phyloP scores from a whole-genome alignment of 2,797 vertebrate genomes.

The Helarctos malayanus region DNA sequence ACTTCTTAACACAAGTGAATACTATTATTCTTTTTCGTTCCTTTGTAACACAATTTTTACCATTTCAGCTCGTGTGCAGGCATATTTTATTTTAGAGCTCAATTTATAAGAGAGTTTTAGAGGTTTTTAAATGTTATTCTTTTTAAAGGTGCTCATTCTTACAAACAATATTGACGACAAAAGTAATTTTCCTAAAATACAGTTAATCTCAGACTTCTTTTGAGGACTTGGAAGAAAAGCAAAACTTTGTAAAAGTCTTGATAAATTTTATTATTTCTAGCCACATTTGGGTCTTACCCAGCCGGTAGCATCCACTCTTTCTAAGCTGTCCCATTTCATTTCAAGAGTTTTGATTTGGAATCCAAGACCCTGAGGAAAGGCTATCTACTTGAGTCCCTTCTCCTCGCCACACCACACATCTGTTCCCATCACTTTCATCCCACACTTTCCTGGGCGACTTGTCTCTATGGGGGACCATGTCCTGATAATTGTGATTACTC shows the following conservation, averaged over 20 bases:
- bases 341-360: slow-evolving; percentile 33
- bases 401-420: background rate
- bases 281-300: background rate
- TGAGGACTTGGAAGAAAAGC: background rate
- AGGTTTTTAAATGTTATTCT: background rate
- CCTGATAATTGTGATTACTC: background rate
- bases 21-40: slow-evolving; percentile 28
- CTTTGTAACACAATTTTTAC: slow-evolving; percentile 15
- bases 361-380: slow-evolving; percentile 1
- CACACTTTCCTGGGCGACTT: background rate
- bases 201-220: slow-evolving; percentile 48
- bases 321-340: background rate
- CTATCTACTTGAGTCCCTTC: background rate
- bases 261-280: slow-evolving; percentile 67
- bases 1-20: slow-evolving; percentile 47
- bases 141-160: background rate
- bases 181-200: slow-evolving; percentile 63
- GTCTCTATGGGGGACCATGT: background rate
- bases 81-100: slow-evolving; percentile 60
- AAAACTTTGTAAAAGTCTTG: slow-evolving; percentile 31
- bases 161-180: slow-evolving; percentile 56
- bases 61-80: background rate
- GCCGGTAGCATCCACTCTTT: background rate
- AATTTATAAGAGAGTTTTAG: background rate
- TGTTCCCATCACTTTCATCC: background rate